A percentile compares a stretch with the other conserved stretches of the same genome.
Evolutionary conservation across 1,140 invertebrate species (phyloP).

Genomic region (Caenorhabditis briggsae): DNA sequence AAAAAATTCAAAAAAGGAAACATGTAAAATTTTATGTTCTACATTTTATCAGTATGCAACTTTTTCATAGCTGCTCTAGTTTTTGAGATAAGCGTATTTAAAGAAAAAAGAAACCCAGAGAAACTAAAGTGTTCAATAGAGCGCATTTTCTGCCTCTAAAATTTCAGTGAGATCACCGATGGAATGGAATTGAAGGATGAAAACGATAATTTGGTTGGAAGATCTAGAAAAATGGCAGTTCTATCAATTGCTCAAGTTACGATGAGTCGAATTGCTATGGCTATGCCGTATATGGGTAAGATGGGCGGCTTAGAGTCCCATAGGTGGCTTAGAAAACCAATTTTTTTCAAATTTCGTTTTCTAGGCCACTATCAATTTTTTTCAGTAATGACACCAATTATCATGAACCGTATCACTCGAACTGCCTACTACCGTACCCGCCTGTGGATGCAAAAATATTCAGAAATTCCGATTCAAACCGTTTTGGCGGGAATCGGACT

Average conservation of each 20-base stretch:
- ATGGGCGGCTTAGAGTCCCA: conserved; percentile 44
- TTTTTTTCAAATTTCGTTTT: too few species aligned
- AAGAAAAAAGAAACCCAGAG: too few species aligned
- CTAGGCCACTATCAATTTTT: neutral
- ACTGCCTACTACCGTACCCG: conserved; percentile 65
- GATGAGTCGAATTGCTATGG: conserved; percentile 89
- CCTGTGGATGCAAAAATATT: conserved; percentile 51
- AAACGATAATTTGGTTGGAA: conserved; percentile 78
- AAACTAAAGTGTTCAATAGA: too few species aligned
- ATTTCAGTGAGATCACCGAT: conserved; percentile 78
- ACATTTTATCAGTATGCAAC: too few species aligned
- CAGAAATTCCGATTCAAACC: conserved; percentile 66
- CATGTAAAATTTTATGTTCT: too few species aligned
- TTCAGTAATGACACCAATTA: conserved; percentile 70
- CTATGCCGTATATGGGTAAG: conserved; percentile 88
- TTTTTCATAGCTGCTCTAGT: too few species aligned
- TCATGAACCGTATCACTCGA: conserved; percentile 70
- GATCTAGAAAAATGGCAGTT: conserved; percentile 84
- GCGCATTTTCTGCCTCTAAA: too few species aligned
- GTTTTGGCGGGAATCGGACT: conserved; percentile 66
- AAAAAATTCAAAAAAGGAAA: too few species aligned
- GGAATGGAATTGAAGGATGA: conserved; percentile 79
- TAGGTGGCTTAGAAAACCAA: too few species aligned
- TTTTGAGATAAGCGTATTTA: too few species aligned
- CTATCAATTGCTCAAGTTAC: conserved; percentile 88